These are phyloP conservation scores for Neodontobutis hainanensis DNA, from an alignment of 2,113 vertebrate species.

Conservation along the genomic window DNA sequence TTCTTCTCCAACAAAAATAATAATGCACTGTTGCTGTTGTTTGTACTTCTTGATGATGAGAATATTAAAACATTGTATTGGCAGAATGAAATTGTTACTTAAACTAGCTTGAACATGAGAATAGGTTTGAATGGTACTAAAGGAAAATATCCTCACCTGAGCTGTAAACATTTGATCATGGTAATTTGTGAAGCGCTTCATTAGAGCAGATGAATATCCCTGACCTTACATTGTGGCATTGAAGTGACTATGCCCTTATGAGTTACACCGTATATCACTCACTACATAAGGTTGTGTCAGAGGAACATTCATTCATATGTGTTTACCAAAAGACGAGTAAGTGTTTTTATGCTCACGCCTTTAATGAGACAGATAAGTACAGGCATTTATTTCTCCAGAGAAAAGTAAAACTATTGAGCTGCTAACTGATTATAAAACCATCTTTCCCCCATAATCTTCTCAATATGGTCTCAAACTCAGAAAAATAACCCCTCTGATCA, in stretches of 20 bases:
- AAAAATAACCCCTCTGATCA: slow-evolving; percentile 70
- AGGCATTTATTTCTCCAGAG: slow-evolving; percentile 1
- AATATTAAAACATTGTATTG: too few species aligned
- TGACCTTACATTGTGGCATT: too few species aligned
- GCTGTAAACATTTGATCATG: not conserved
- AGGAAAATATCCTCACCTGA: too few species aligned
- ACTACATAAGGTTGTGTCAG: slow-evolving; percentile 9
- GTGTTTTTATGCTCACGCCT: not conserved
- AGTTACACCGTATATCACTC: too few species aligned
- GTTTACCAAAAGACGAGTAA: slow-evolving; percentile 7
- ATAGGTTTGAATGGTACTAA: too few species aligned
- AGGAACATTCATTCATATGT: slow-evolving; percentile 33
- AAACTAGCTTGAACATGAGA: too few species aligned
- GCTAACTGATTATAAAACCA: slow-evolving; percentile 56
- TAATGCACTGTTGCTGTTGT: too few species aligned
- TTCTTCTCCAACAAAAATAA: not conserved
- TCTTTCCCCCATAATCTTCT: slow-evolving; percentile 61
- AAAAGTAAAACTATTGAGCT: slow-evolving; percentile 3
- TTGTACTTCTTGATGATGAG: too few species aligned
- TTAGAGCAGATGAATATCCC: too few species aligned
- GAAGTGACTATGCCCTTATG: too few species aligned
- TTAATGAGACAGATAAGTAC: not conserved
- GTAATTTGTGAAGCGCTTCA: not conserved
- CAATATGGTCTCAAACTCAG: slow-evolving; percentile 69
- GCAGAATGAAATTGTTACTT: too few species aligned